These are phyloP conservation scores for Automeris io DNA, from an alignment of 2,888 invertebrate species.

Conservation along the genomic window DNA sequence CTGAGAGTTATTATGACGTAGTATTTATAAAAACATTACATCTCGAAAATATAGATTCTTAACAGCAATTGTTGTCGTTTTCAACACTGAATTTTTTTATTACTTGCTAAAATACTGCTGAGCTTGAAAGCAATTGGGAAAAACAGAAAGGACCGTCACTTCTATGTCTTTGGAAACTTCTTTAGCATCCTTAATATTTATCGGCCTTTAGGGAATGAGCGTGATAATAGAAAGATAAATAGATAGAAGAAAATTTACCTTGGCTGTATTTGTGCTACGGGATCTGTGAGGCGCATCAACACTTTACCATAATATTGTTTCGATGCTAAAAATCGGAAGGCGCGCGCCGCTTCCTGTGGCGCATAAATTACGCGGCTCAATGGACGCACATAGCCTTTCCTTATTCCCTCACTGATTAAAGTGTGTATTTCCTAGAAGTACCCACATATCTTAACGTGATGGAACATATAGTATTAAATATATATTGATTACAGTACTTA, in stretches of 20 bases:
- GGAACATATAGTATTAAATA: conserved; percentile 19
- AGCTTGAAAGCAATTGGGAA: neutral
- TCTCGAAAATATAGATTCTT: too few relatives aligned
- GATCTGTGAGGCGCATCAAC: conserved; percentile 28
- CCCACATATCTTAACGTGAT: conserved; percentile 17
- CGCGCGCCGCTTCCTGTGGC: conserved; percentile 32
- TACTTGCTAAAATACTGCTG: too few relatives aligned
- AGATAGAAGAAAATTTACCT: conserved; percentile 25
- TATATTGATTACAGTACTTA: too few relatives aligned
- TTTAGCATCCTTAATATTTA: too few relatives aligned
- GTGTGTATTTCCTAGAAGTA: conserved; percentile 21
- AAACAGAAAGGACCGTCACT: too few relatives aligned
- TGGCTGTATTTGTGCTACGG: conserved; percentile 12
- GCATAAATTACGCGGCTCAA: conserved; percentile 39
- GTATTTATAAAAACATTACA: too few relatives aligned
- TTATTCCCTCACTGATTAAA: conserved; percentile 44
- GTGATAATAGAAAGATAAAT: too few relatives aligned
- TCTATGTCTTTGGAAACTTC: too few relatives aligned
- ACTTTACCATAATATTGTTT: conserved; percentile 47
- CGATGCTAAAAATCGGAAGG: conserved; percentile 38
- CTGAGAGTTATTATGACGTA: too few relatives aligned
- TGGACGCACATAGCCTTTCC: conserved; percentile 44
- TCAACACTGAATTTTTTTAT: too few relatives aligned
- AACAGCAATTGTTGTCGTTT: too few relatives aligned
- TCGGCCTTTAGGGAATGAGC: too few relatives aligned